Conservation (phyloP, 1,140 invertebrate species). For the Ceratoteleas bidentatus region DNA sequence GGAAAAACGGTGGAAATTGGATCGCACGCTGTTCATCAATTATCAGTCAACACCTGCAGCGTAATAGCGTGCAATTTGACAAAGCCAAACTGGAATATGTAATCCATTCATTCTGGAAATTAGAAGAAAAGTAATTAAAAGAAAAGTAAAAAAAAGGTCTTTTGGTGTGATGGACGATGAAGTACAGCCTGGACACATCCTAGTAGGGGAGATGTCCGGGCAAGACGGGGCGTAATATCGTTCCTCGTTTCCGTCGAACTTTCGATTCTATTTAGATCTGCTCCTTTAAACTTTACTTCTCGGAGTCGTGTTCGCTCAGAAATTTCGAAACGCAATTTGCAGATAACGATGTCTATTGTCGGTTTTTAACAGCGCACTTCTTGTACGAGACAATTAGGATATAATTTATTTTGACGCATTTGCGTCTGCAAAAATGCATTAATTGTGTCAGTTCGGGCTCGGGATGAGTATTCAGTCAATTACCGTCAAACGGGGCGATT, state of each 20-base stretch:
- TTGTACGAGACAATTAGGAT: constrained; percentile 56
- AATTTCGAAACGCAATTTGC: constrained; percentile 67
- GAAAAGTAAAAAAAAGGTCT: too few species aligned
- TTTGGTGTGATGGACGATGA: constrained; percentile 64
- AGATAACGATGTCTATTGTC: constrained; percentile 68
- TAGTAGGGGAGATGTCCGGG: constrained; percentile 43
- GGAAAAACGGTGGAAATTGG: constrained; percentile 2
- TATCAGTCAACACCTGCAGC: constrained; percentile 25
- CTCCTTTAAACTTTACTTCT: constrained; percentile 68
- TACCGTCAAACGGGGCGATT: too few species aligned
- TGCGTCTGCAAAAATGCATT: constrained; percentile 46
- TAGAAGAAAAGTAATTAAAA: constrained; percentile 72
- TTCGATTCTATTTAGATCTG: constrained; percentile 68
- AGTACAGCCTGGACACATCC: constrained; percentile 59
- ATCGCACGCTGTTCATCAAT: constrained; percentile 31
- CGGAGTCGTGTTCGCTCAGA: constrained; percentile 58
- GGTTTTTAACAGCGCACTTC: constrained; percentile 58
- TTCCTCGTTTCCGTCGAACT: constrained; percentile 66
- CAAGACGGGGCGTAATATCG: constrained; percentile 64
- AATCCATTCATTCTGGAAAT: constrained; percentile 68
- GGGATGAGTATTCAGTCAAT: neutral
- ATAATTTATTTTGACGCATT: constrained; percentile 61
- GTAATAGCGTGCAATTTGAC: constrained; percentile 27
- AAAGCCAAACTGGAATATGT: constrained; percentile 43
- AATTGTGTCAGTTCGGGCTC: constrained; percentile 36